Evolutionary conservation across 2,888 invertebrate genomes (phyloP).

Genomic region (Monoplex corrugatus): DNA sequence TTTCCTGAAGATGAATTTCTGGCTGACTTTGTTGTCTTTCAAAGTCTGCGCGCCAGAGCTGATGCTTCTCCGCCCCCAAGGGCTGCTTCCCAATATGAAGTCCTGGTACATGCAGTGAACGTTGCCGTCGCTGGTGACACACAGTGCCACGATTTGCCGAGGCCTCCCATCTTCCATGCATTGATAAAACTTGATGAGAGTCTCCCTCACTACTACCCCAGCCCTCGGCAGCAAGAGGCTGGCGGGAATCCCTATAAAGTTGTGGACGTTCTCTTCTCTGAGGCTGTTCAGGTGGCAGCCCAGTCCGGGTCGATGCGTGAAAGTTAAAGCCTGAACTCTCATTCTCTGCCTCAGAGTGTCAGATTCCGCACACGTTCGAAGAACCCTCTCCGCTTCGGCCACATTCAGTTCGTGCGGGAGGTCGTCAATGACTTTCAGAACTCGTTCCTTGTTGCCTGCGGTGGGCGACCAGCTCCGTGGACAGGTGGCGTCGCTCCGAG

Average conservation of each 20-base stretch:
- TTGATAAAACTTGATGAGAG: not conserved
- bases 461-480: not conserved
- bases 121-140: conserved; percentile 12
- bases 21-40: conserved; percentile 15
- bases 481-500: not conserved
- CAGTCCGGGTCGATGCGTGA: no score
- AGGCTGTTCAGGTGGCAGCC: not conserved
- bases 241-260: not conserved
- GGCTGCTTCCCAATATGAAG: not conserved
- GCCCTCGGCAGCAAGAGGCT: not conserved
- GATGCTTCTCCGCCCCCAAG: conserved; percentile 2
- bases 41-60: not conserved
- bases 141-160: conserved; percentile 18
- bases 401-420: not conserved
- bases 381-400: not conserved
- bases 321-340: not conserved
- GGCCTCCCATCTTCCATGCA: not conserved
- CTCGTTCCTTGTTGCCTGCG: not conserved
- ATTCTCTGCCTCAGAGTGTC: not conserved
- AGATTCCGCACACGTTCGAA: not conserved
- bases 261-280: not conserved
- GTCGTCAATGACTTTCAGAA: no score
- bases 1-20: conserved; percentile 17
- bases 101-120: not conserved
- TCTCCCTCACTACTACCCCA: not conserved